Evolutionary conservation across 2,113 vertebrate genomes (phyloP), one percentile per base, ranked within the genome.

Genomic region (Thalassoma bifasciatum): DNA sequence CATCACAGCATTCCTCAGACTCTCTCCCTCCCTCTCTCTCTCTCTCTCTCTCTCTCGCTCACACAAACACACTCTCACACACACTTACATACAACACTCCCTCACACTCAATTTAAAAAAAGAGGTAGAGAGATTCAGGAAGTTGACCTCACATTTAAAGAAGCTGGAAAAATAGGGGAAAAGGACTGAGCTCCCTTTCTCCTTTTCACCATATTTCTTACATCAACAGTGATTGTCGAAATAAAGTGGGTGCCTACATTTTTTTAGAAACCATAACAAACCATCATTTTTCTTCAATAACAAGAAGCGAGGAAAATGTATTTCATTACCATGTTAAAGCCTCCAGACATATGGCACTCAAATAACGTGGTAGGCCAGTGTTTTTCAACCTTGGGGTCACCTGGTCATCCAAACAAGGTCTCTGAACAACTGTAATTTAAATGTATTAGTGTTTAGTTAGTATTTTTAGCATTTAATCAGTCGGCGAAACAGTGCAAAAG

Each of bases 1-100:
- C 94, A 93, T 95, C 94, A 95, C 92, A 92, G 82, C 93, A 95
- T 94, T 94, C 94, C 93, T 89, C 83, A 77, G 86, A 86, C 71
- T 66, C 72, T 77, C 77, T 74, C 78, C 66, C 77, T 82, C 68
- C 36, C 65, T 78, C 70, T 26, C 79, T 26, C 72, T 44, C 72
- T 49, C 52, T 53, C 71, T 50, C 67, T 26, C 71, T 59, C 56
- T 36, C 72, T 58, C 50, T 37, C 53, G 50, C 67, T 26, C 67
- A 65, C 69, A 44, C 69, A 62, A 51, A 42, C 68, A 24, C 52
- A 54, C 69, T 30, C 54, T 30, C 54, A 23, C 49, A 22, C 47
- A 50, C 77, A 38, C 52, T 22, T 52, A 17, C 51, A 13, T 22
- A 50, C 62, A 65, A 57, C 66, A 58, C 49, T 61, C 26, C 46